A percentile compares a stretch with the other conserved stretches of the same genome.
These are phyloP conservation scores for Vipera ursinii DNA, from an alignment of 2,797 vertebrate genomes.

Conservation along the genomic window DNA sequence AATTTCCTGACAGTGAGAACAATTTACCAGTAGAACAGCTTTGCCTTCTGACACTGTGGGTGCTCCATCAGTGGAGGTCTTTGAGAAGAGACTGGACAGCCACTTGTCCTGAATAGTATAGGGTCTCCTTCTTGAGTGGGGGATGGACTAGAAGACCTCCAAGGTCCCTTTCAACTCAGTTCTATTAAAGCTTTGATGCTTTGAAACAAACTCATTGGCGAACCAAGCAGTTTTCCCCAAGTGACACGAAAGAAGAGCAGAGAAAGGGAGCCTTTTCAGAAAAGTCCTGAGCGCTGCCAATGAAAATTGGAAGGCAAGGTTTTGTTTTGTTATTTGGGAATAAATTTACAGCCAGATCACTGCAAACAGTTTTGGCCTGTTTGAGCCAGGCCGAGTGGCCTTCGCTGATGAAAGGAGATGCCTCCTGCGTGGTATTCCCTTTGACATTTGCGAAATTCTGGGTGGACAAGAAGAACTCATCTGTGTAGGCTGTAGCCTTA, in stretches of 20 bases:
- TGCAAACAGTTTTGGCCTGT: not conserved
- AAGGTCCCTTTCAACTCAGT: not conserved
- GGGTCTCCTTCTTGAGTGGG: not conserved
- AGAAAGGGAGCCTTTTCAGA: not conserved
- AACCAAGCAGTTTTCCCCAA: not conserved
- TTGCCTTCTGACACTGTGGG: too few relatives aligned
- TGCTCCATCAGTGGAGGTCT: too few relatives aligned
- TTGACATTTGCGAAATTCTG: not conserved
- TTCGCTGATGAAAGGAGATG: not conserved
- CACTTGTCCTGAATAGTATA: too few relatives aligned
- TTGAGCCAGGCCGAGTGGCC: not conserved
- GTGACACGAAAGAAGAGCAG: not conserved
- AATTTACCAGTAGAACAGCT: too few relatives aligned
- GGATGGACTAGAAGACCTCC: not conserved
- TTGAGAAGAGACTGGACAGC: not conserved
- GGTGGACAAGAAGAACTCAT: slow-evolving; percentile 14
- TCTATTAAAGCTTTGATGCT: not conserved
- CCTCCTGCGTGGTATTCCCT: not conserved
- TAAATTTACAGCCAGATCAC: slow-evolving; percentile 7
- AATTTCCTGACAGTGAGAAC: too few relatives aligned
- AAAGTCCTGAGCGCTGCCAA: not conserved
- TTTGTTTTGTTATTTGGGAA: slow-evolving; percentile 15
- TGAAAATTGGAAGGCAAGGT: not conserved
- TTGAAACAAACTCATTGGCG: not conserved
- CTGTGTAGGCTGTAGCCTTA: slow-evolving; percentile 31